Evolutionary conservation across 2,888 invertebrate species (phyloP), one percentile per base, ranked within the genome.

Genomic region (Leuctra nigra): DNA sequence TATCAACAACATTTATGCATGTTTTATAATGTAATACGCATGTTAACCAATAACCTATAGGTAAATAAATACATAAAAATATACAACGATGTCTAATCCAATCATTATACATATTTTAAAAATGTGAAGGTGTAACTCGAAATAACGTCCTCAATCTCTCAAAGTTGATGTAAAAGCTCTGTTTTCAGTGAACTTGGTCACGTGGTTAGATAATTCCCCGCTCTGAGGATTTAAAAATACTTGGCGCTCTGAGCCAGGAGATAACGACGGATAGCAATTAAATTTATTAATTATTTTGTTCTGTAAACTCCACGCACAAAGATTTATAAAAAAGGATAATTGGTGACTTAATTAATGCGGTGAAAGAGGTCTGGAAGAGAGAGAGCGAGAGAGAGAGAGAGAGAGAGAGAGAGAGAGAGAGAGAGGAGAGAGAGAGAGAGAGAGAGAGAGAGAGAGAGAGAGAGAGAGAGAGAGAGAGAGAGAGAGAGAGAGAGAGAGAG

Each of bases 271-370:
- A 50, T 20, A 50, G 50, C 50, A 50, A 50, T 50, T 50, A 50
- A 50, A 35, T 50, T 50, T 50, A 50, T 50, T 50, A 50, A 50
- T 50, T 50, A 50, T 50, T 50, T 50, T 50, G 50, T 50, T 35
- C 50, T 50, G 16, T 50, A 50, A 50, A 50, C 36, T 50, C 22
- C 18, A 13, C 22, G 35, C 35, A 50, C 50, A 50, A 50, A 35
- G 35, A 50, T 50, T 35, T 50, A n/a, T n/a, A 35, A 50, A 44
- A 41, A 50, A 50, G 50, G 50, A 50, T 50, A 50, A 50, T 50
- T 50, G 50, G 50, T 50, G 50, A 33, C 50, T 33, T 50, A 50
- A 50, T 50, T 50, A 50, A 35, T 22, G 35, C 35, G 11, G 35
- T n/a, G 20, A 50, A 33, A 22, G 20, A 23, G 44, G 4, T 23